A percentile compares a stretch with the other conserved stretches of the same genome.
phyloP scores from a whole-genome alignment of 2,797 vertebrate genomes.

The Coreius guichenoti region DNA sequence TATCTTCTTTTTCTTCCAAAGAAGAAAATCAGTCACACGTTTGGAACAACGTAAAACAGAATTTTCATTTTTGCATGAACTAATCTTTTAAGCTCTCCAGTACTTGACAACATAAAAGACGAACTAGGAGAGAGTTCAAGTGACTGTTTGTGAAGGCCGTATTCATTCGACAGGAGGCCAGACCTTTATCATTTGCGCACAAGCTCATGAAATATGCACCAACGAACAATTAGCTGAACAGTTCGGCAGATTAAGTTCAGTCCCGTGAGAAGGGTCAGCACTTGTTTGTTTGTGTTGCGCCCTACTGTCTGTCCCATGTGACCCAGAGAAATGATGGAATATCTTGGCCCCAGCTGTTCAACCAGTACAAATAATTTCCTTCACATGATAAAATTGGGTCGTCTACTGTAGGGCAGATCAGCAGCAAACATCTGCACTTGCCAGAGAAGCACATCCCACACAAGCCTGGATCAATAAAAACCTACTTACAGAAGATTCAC shows the following conservation, averaged over 20 bases:
- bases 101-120: background rate
- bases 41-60: background rate
- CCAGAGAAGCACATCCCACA: constrained; percentile 28
- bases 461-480: constrained; percentile 50
- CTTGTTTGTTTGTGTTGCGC: constrained; percentile 23
- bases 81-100: background rate
- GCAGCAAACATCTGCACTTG: constrained; percentile 38
- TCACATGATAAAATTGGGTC: constrained; percentile 41
- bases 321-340: constrained; percentile 32
- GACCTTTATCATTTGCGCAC: constrained; percentile 71
- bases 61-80: background rate
- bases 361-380: constrained; percentile 42
- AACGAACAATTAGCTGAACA: constrained; percentile 67
- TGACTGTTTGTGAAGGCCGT: constrained; percentile 2
- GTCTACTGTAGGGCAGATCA: constrained; percentile 31
- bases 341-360: constrained; percentile 44
- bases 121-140: background rate
- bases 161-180: constrained; percentile 46
- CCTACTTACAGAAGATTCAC: constrained; percentile 21
- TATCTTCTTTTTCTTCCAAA: background rate
- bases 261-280: constrained; percentile 23
- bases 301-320: background rate
- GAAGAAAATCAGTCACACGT: background rate
- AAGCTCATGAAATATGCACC: constrained; percentile 81
- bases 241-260: constrained; percentile 56